These are phyloP conservation scores for Herminia tarsipennalis DNA, from an alignment of 2,888 invertebrate species.

Conservation along the genomic window DNA sequence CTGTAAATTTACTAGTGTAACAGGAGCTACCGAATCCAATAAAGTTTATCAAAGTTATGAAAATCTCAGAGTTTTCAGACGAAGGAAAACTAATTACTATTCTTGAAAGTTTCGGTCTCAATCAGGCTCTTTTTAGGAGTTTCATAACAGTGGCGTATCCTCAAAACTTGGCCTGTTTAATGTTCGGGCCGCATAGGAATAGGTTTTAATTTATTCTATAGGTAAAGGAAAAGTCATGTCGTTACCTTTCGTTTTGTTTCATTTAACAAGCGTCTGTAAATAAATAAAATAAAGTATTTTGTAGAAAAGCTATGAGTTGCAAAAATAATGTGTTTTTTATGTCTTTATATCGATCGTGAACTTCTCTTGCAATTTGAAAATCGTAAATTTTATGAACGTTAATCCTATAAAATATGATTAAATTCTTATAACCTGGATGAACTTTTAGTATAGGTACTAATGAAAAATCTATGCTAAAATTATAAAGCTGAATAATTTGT, in stretches of 20 bases:
- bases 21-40: slow-evolving; percentile 40
- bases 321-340: too few relatives aligned
- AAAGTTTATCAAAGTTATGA: slow-evolving; percentile 58
- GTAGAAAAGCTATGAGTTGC: too few relatives aligned
- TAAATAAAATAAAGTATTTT: too few relatives aligned
- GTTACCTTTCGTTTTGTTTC: slow-evolving; percentile 16
- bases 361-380: too few relatives aligned
- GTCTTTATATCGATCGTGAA: too few relatives aligned
- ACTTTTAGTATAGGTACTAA: too few relatives aligned
- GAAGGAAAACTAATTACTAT: slow-evolving; percentile 60
- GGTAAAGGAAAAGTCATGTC: slow-evolving; percentile 30
- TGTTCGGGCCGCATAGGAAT: slow-evolving; percentile 43
- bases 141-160: slow-evolving; percentile 35
- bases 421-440: too few relatives aligned
- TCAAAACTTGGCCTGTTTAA: slow-evolving; percentile 37
- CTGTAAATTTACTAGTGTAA: slow-evolving; percentile 27
- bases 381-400: too few relatives aligned
- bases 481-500: too few relatives aligned
- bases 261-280: slow-evolving; percentile 4
- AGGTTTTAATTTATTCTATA: slow-evolving; percentile 36
- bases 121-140: slow-evolving; percentile 50
- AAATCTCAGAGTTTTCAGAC: slow-evolving; percentile 55
- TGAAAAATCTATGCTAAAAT: too few relatives aligned
- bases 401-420: too few relatives aligned
- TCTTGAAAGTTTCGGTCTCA: slow-evolving; percentile 56